Percentiles rank a stretch among this genome's conserved stretches.
Evolutionary conservation across 2,888 invertebrate species (phyloP).

Genomic region (Drosophila nr. fundita): DNA sequence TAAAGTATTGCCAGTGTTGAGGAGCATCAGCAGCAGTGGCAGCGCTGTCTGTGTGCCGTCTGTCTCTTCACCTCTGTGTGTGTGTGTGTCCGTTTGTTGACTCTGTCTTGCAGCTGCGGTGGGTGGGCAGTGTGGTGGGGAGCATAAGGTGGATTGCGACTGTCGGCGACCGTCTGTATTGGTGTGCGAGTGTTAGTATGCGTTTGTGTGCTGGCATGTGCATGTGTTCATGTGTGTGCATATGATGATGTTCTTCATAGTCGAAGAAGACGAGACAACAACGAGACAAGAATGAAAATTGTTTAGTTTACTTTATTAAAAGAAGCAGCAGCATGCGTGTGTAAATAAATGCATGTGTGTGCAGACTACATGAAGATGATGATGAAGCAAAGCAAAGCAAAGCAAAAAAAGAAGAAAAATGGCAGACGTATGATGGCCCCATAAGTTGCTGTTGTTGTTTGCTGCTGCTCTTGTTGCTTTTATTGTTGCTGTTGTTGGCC

Average conservation of each 20-base stretch:
- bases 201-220: constrained; percentile 27
- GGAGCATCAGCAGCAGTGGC: constrained; percentile 7
- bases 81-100: constrained; percentile 74
- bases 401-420: constrained; percentile 44
- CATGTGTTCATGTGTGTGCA: constrained; percentile 37
- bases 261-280: constrained; percentile 73
- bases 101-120: constrained; percentile 59
- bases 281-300: constrained; percentile 81
- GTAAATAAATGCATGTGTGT: constrained; percentile 36
- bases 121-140: constrained; percentile 43
- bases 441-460: constrained; percentile 34
- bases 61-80: constrained; percentile 38
- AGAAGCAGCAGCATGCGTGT: constrained; percentile 55
- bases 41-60: constrained; percentile 32
- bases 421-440: constrained; percentile 43
- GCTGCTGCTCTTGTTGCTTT: constrained; percentile 19
- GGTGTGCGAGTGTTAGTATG: background rate
- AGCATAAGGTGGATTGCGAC: constrained; percentile 38
- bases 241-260: constrained; percentile 49
- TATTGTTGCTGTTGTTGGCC: constrained; percentile 46
- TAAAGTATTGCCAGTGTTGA: constrained; percentile 46
- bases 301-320: constrained; percentile 82
- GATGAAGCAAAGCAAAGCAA: constrained; percentile 63
- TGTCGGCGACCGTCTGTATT: constrained; percentile 21
- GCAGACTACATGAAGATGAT: constrained; percentile 67